Percentiles rank a stretch among this genome's conserved stretches.
These are phyloP conservation scores for Pheosia tremula DNA, from an alignment of 2,888 invertebrate species.

Conservation along the genomic window DNA sequence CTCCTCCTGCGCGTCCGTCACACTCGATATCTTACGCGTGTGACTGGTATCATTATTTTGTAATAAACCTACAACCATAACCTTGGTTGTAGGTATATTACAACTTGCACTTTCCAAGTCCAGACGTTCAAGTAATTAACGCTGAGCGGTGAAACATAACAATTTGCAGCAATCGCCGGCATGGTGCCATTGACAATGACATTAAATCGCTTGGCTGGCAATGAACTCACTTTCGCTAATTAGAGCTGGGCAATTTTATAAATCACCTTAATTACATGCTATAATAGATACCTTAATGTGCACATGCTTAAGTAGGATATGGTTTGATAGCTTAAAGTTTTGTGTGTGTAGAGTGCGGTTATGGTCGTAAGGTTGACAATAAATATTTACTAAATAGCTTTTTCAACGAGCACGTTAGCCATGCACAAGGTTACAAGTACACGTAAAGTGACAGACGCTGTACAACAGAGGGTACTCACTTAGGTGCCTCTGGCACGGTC, in stretches of 20 bases:
- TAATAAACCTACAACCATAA: slow-evolving; percentile 34
- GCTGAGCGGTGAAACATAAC: slow-evolving; percentile 61
- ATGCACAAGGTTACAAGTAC: background rate
- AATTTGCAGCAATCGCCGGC: slow-evolving; percentile 62
- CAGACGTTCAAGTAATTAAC: slow-evolving; percentile 56
- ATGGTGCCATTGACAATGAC: slow-evolving; percentile 61
- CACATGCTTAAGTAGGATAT: slow-evolving; percentile 6
- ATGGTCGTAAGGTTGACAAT: background rate
- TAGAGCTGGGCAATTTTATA: background rate
- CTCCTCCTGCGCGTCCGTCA: slow-evolving; percentile 46
- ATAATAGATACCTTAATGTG: slow-evolving; percentile 10
- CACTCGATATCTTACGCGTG: slow-evolving; percentile 53
- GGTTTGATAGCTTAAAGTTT: too few relatives aligned
- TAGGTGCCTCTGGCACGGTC: slow-evolving; percentile 73
- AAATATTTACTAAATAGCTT: too few relatives aligned
- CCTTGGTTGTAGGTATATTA: slow-evolving; percentile 2
- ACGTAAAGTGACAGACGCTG: background rate
- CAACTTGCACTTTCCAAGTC: slow-evolving; percentile 64
- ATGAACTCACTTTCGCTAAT: slow-evolving; percentile 52
- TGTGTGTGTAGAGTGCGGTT: background rate
- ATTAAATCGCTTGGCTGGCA: slow-evolving; percentile 57
- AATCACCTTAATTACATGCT: background rate
- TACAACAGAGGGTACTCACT: slow-evolving; percentile 58
- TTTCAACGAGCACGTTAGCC: background rate
- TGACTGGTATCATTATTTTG: slow-evolving; percentile 41